Evolutionary conservation across 2,113 vertebrate species (phyloP), one percentile per base, ranked within the genome.

Genomic region (Polypterus senegalus): DNA sequence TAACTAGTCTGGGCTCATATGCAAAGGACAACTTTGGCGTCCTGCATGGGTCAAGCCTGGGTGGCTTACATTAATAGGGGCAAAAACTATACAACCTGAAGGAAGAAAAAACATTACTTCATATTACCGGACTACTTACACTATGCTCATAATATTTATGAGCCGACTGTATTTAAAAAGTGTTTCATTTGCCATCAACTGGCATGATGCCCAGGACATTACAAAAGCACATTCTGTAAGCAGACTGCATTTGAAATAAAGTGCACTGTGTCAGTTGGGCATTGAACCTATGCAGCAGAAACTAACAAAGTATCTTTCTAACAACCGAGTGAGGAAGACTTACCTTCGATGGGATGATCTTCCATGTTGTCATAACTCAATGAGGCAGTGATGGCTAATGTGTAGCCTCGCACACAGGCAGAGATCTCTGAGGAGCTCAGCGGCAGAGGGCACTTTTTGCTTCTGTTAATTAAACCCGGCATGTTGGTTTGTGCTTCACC

Each of bases 341-440:
- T 70, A 93, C 95, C 95, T 75, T 94, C 90, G 9, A 96, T 82
- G 6, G 91, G 82, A 62, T 92, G 91, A 53, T 83, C 74, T 59
- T 94, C 91, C 2, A 92, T 85, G 70, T 95, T 98, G 81, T 86
- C 82, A 57, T 97, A 98, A 60, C 91, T 93, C 74, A 98, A 83
- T 9, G 90, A 90, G 43, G 94, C 92, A 0, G 91, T 94, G 80
- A 97, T 88, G 46, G 93, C 93, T 5, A 94, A 76, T 58, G 93
- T 91, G 0, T 97, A 98, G 59, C 95, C 94, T 0, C 89, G 89
- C 79, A 98, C 91, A 0, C 90, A 97, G 47, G 92, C 89, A 2
- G 90, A 92, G 78, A 98, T 87, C 49, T 97, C 88, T 0, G 92
- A 93, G 0, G 86, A 67, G 0, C 84, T 84, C 73, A 98, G 92